Conservation (phyloP, 2,113 vertebrate genomes). For the Sylvilagus bachmani region DNA sequence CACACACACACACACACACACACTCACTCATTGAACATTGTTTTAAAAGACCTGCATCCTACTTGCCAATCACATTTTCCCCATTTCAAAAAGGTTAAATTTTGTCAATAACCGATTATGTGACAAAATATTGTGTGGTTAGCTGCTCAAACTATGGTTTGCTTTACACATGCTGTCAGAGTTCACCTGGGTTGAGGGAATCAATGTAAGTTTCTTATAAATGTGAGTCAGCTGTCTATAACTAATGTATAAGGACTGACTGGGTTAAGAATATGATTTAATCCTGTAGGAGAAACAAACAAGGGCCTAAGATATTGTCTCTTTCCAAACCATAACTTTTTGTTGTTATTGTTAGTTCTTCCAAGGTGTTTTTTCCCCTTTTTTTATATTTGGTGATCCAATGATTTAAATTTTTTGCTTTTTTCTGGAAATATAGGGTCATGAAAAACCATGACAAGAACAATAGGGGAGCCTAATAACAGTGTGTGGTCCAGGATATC, state of each 20-base stretch:
- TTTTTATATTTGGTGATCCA: not conserved
- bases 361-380: not conserved
- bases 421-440: not conserved
- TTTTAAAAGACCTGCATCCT: not conserved
- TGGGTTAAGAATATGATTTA: not conserved
- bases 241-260: not conserved
- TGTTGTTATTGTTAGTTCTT: not conserved
- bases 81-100: slow-evolving; percentile 41
- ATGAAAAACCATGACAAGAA: not conserved
- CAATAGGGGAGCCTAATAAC: not conserved
- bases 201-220: not conserved
- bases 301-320: not conserved
- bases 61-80: slow-evolving; percentile 6
- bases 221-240: not conserved
- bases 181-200: slow-evolving; percentile 17
- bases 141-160: slow-evolving; percentile 16
- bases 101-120: slow-evolving; percentile 42
- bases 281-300: not conserved
- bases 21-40: not conserved
- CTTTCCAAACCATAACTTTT: not conserved
- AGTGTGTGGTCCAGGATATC: not conserved
- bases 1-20: not conserved
- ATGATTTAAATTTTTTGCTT: not conserved
- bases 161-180: not conserved
- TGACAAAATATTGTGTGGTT: not conserved